These are phyloP conservation scores for Hyphantria cunea DNA, from an alignment of 1,140 invertebrate genomes.

Conservation along the genomic window DNA sequence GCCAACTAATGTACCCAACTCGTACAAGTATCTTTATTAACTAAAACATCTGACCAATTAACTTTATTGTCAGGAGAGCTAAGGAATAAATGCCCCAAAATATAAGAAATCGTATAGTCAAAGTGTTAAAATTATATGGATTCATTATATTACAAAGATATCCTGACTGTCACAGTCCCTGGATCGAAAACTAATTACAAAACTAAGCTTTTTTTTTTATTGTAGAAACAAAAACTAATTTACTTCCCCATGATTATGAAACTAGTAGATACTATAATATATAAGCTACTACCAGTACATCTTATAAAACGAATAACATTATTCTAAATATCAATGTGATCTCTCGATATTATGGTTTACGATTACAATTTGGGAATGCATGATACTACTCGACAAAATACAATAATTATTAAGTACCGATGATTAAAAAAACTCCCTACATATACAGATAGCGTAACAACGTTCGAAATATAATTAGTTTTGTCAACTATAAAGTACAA, in stretches of 20 bases:
- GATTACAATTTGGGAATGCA: slow-evolving; percentile 78
- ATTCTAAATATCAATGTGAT: slow-evolving; percentile 72
- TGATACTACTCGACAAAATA: slow-evolving; percentile 74
- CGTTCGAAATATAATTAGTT: slow-evolving; percentile 47
- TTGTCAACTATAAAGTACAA: slow-evolving; percentile 57
- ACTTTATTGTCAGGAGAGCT: slow-evolving; percentile 66
- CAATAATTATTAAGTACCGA: slow-evolving; percentile 74
- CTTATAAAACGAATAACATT: slow-evolving; percentile 74
- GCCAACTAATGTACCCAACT: slow-evolving; percentile 35
- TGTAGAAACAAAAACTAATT: slow-evolving; percentile 45
- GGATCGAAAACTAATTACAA: slow-evolving; percentile 43
- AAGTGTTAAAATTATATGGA: slow-evolving; percentile 53
- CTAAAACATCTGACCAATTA: slow-evolving; percentile 62
- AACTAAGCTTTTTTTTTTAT: slow-evolving; percentile 44
- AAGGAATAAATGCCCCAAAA: slow-evolving; percentile 68
- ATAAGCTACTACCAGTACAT: slow-evolving; percentile 63
- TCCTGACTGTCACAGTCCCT: slow-evolving; percentile 62
- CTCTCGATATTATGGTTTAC: slow-evolving; percentile 62
- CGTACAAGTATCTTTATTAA: slow-evolving; percentile 73
- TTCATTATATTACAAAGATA: slow-evolving; percentile 60
- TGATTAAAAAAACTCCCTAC: slow-evolving; percentile 65
- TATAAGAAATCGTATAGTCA: slow-evolving; percentile 65
- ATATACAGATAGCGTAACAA: slow-evolving; percentile 55
- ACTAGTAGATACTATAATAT: slow-evolving; percentile 59
- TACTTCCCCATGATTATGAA: slow-evolving; percentile 59